Base-by-base conservation (phyloP, 2,888 invertebrate species). In the Diadromus collaris region DNA sequence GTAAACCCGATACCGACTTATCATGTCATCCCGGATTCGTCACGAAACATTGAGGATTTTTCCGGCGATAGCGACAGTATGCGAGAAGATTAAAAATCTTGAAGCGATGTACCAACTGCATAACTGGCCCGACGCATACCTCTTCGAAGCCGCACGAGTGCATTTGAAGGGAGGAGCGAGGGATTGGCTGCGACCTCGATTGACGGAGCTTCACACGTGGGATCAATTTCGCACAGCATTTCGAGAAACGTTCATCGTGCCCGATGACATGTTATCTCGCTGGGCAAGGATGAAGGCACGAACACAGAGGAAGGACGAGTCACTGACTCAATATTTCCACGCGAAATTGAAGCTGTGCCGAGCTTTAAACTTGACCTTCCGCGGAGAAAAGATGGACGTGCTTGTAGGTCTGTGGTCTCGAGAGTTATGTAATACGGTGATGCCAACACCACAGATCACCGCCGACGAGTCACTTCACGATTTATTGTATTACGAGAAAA, bases 71-170 rank as follows among this genome's bases (percentile, higher is more conserved):
- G 19, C 2, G 67, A 72, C 6, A 21, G 67, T 6, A 2, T 67
- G 10, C 32, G 63, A n/a, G 76, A 76, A 76, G 79, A 21, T 76
- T 2, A 61, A 65, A 2, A 76, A 72, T 21, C n/a, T 79, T 0
- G 70, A 67, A 19, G 24, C 58, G 13, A 76, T 61, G 67, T 19
- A 51, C 0, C 16, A 29, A 3, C 16, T 71, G 3, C 79, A 79
- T 10, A 46, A 58, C 1, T 79, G 79, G 75, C 32, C 70, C 0
- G 38, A 32, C 5, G 60, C 41, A n/a, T 75, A 67, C 19, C 6
- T 56, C 6, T 32, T 76, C 2, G 68, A 51, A 16, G 44, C 79
- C 0, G 79, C 79, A 0, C 60, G 71, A 3, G 38, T 64, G 67
- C 65, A 79, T 32, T 16, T 76, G 7, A n/a, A 27, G 13, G 71